Percentiles rank a stretch among this genome's conserved stretches.
Evolutionary conservation across 2,797 vertebrate species (phyloP).

Genomic region (Aldrovandia affinis): DNA sequence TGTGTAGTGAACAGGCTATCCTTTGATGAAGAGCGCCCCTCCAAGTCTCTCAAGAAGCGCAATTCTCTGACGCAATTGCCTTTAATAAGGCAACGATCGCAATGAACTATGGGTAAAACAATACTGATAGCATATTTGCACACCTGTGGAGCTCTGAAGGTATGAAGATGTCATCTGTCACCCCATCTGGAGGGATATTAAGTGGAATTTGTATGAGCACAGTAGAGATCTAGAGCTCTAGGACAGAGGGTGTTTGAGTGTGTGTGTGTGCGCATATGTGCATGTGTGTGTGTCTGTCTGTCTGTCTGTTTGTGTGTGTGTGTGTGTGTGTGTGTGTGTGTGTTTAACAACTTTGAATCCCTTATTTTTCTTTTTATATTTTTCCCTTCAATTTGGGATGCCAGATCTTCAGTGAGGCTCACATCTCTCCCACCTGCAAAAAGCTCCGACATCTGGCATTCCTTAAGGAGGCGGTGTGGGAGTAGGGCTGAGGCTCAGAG

Average conservation of each 20-base stretch:
- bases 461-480: neutral
- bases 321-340: constrained; percentile 18
- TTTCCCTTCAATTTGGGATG: too few species aligned
- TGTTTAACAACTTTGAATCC: neutral
- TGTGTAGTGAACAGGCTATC: neutral
- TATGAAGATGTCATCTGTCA: constrained; percentile 8
- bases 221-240: neutral
- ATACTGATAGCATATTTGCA: neutral
- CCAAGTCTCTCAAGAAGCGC: neutral
- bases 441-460: neutral
- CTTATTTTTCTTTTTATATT: neutral
- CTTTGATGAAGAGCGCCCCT: neutral
- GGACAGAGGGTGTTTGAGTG: constrained; percentile 3
- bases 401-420: too few species aligned
- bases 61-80: neutral
- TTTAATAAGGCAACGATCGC: neutral
- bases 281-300: neutral
- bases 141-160: neutral
- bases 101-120: neutral
- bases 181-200: neutral
- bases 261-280: constrained; percentile 18
- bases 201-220: constrained; percentile 5
- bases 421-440: too few species aligned
- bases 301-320: too few species aligned
- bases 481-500: neutral